Percentiles rank a stretch among this genome's conserved stretches.
phyloP scores from a whole-genome alignment of 92 coral and sea anemone genomes.

The Porites lobata region DNA sequence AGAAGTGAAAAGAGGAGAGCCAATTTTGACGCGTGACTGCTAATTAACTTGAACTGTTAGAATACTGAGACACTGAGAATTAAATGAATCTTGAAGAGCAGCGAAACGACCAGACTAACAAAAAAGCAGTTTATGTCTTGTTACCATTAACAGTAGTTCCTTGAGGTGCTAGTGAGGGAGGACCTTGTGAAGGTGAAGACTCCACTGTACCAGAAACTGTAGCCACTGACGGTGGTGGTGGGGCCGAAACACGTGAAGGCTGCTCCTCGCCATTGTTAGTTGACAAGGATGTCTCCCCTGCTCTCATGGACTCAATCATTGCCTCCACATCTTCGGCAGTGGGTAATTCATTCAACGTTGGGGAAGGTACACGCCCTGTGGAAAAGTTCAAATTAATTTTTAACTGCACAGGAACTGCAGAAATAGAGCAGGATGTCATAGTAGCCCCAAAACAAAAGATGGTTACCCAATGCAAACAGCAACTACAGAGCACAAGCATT shows the following conservation, averaged over 20 bases:
- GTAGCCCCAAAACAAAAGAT: too few species aligned
- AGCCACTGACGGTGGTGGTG: slow-evolving; percentile 58
- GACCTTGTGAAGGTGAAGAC: slow-evolving; percentile 24
- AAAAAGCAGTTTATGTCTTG: neutral
- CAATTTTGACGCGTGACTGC: too few species aligned
- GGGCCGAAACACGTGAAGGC: slow-evolving; percentile 68
- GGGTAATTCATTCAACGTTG: slow-evolving; percentile 92
- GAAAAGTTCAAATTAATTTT: neutral
- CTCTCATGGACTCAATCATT: slow-evolving; percentile 90
- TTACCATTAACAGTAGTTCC: slow-evolving; percentile 29
- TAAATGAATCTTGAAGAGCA: too few species aligned
- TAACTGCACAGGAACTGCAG: neutral
- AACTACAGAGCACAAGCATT: too few species aligned
- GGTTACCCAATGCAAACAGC: too few species aligned
- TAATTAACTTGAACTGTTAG: too few species aligned
- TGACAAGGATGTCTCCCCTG: slow-evolving; percentile 64
- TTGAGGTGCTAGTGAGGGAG: neutral
- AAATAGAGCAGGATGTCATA: too few species aligned
- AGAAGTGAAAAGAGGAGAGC: too few species aligned
- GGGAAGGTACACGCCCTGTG: slow-evolving; percentile 93
- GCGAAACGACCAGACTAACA: too few species aligned
- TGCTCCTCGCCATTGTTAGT: slow-evolving; percentile 48
- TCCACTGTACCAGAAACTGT: slow-evolving; percentile 37
- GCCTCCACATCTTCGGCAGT: slow-evolving; percentile 98
- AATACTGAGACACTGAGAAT: too few species aligned